phyloP scores from a whole-genome alignment of 2,888 invertebrate species.

The Icerya purchasi region DNA sequence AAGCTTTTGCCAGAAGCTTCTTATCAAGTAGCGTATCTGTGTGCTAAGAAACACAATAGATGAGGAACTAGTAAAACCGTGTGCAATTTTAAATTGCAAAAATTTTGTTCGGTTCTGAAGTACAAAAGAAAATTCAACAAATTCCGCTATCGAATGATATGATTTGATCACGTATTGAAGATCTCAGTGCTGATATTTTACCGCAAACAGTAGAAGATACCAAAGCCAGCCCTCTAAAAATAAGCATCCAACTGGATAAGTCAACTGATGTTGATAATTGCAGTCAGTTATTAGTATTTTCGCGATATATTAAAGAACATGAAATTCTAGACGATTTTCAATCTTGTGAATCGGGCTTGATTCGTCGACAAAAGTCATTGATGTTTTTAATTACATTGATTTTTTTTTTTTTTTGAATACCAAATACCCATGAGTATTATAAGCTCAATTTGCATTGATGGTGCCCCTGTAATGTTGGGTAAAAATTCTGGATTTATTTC shows the following conservation, averaged over 20 bases:
- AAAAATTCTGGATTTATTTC: not conserved
- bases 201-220: not conserved
- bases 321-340: not conserved
- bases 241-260: not conserved
- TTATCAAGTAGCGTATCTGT: not conserved
- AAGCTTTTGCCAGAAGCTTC: not conserved
- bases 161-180: not conserved
- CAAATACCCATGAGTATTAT: not conserved
- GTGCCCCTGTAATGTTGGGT: not conserved
- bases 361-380: not conserved
- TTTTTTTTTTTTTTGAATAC: not conserved
- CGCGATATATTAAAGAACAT: not conserved
- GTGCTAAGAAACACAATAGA: not conserved
- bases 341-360: not conserved
- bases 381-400: not conserved
- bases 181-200: not conserved
- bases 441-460: not conserved
- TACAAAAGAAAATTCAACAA: not conserved
- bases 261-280: not conserved
- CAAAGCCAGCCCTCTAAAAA: not conserved
- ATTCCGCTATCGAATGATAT: no score
- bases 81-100: not conserved
- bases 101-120: not conserved
- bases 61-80: not conserved
- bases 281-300: not conserved